Percentiles rank a stretch among this genome's conserved stretches.
phyloP scores from a whole-genome alignment of 2,888 invertebrate genomes.

The Aporophyla nigra region DNA sequence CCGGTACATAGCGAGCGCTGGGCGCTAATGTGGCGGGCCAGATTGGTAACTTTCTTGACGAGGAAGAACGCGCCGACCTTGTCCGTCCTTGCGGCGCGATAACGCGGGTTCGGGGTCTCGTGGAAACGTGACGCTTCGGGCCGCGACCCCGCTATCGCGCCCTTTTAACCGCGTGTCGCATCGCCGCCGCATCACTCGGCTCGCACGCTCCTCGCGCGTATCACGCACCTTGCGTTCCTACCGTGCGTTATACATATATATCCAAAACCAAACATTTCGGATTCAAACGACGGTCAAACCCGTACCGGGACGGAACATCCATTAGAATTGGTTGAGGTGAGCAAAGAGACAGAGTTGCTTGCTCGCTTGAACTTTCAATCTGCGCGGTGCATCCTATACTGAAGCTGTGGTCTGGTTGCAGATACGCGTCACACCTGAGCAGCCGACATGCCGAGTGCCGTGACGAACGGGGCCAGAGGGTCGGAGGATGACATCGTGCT shows the following conservation, averaged over 20 bases:
- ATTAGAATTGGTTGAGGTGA: slow-evolving; percentile 49
- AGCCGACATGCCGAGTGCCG: slow-evolving; percentile 83
- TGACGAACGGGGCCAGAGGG: slow-evolving; percentile 80
- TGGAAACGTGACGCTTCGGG: slow-evolving; percentile 79
- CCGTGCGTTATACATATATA: slow-evolving; percentile 54
- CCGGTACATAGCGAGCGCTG: background rate
- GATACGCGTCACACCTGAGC: slow-evolving; percentile 66
- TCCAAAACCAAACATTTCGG: slow-evolving; percentile 46
- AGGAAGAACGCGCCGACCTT: slow-evolving; percentile 83
- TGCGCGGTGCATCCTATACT: slow-evolving; percentile 21
- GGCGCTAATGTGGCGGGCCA: background rate
- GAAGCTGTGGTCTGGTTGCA: slow-evolving; percentile 72
- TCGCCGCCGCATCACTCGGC: slow-evolving; percentile 78
- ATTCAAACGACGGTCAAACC: slow-evolving; percentile 41
- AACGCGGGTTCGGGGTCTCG: slow-evolving; percentile 76
- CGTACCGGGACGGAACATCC: slow-evolving; percentile 37
- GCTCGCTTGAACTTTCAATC: background rate
- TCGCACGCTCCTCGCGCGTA: slow-evolving; percentile 74
- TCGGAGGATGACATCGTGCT: slow-evolving; percentile 94
- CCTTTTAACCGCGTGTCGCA: slow-evolving; percentile 80
- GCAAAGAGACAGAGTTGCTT: slow-evolving; percentile 1
- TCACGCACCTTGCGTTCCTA: slow-evolving; percentile 62
- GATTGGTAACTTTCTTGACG: slow-evolving; percentile 45
- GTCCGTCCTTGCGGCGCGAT: slow-evolving; percentile 84
- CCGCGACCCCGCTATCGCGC: slow-evolving; percentile 85